Percentiles rank a stretch among this genome's conserved stretches.
phyloP scores from a whole-genome alignment of 2,113 vertebrate genomes.

The Centropus unirufus region DNA sequence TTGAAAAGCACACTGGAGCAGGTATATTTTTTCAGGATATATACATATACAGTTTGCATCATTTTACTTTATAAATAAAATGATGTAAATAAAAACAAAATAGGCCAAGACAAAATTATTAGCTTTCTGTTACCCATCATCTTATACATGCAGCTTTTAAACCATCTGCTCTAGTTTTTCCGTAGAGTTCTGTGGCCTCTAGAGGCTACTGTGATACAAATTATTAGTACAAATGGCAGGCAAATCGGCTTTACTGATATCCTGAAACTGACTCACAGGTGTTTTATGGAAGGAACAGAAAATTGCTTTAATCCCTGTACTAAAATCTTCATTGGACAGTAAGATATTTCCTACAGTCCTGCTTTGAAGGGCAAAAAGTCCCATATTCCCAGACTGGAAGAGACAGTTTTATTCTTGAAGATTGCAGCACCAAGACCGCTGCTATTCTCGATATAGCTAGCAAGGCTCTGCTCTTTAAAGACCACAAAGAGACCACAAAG shows the following conservation, averaged over 20 bases:
- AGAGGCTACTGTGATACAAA: not conserved
- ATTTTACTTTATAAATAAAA: not conserved
- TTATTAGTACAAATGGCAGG: not conserved
- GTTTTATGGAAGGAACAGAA: not conserved
- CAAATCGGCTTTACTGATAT: not conserved
- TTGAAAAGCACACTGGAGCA: not conserved
- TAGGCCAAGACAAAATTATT: not conserved
- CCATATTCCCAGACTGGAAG: not conserved
- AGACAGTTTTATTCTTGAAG: not conserved
- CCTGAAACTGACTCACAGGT: not conserved
- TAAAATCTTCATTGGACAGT: not conserved
- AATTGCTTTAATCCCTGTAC: not conserved
- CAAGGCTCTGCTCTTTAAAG: not conserved
- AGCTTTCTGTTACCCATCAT: not conserved
- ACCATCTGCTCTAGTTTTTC: not conserved
- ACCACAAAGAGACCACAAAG: not conserved
- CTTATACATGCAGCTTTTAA: not conserved
- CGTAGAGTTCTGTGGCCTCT: not conserved
- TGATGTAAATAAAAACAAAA: not conserved
- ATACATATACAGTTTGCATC: not conserved
- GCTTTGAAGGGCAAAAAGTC: not conserved
- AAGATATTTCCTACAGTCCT: not conserved
- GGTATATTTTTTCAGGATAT: not conserved
- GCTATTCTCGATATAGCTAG: not conserved
- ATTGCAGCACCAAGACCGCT: not conserved